Percentiles rank a stretch among this genome's conserved stretches.
These are phyloP conservation scores for Echinometra lucunter DNA, from an alignment of 53 echinoderm and acorn worm species.

Conservation along the genomic window DNA sequence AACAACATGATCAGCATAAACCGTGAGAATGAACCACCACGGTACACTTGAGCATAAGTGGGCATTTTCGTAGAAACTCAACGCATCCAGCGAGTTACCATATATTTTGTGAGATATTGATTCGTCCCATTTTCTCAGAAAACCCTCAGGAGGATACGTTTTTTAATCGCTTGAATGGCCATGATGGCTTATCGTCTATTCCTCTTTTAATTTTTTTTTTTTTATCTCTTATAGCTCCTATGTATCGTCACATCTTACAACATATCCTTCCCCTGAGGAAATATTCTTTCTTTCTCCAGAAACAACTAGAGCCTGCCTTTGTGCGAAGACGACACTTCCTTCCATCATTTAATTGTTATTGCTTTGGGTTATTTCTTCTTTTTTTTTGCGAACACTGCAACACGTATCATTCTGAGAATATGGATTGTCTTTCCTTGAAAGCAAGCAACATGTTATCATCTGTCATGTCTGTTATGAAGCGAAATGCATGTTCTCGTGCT, in stretches of 20 bases:
- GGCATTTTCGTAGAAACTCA: background rate
- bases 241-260: background rate
- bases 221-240: background rate
- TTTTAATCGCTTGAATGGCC: constrained; percentile 4
- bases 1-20: background rate
- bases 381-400: background rate
- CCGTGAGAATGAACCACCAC: background rate
- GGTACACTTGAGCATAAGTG: background rate
- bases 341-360: constrained; percentile 18
- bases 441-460: background rate
- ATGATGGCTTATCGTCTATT: background rate
- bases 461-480: no score
- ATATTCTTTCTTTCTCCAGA: background rate
- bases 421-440: background rate
- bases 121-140: constrained; percentile 6
- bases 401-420: background rate
- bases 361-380: background rate
- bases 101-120: background rate
- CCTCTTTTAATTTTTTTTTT: background rate
- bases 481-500: no score
- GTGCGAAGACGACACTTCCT: background rate
- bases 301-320: background rate
- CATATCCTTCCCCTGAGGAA: constrained; percentile 15
- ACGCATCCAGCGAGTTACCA: no score
- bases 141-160: background rate